Evolutionary conservation across 2,113 vertebrate genomes (phyloP).

Genomic region (Pomatorhinus ruficollis): DNA sequence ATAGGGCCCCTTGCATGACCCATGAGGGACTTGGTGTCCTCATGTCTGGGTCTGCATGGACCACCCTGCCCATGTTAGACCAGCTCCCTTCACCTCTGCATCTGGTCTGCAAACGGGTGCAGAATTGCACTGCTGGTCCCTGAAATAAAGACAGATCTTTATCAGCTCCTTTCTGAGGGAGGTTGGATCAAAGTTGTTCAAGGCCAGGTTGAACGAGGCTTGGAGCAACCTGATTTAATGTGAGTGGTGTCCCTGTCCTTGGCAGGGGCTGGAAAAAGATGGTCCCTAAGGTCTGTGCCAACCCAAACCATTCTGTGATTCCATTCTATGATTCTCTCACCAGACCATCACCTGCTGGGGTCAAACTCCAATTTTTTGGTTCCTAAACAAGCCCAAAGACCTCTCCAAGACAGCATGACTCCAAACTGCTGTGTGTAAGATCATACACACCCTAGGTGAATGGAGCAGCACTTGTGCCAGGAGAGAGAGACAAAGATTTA

Average conservation of each 20-base stretch:
- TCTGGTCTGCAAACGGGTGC: not conserved
- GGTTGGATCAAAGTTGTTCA: not conserved
- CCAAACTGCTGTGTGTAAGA: not conserved
- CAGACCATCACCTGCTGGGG: not conserved
- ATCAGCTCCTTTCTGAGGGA: not conserved
- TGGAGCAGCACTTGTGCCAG: not conserved
- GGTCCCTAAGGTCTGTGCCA: not conserved
- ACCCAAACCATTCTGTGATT: not conserved
- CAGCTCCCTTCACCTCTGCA: not conserved
- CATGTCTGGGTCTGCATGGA: not conserved
- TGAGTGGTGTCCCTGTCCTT: not conserved
- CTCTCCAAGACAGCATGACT: not conserved
- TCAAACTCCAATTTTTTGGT: not conserved
- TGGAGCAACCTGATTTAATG: not conserved
- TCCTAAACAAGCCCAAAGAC: not conserved
- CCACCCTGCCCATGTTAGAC: not conserved
- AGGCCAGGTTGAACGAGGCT: not conserved
- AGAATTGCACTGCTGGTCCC: not conserved
- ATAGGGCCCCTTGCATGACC: not conserved
- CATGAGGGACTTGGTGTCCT: not conserved
- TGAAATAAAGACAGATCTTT: not conserved
- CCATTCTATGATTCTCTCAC: not conserved
- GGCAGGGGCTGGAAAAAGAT: not conserved
- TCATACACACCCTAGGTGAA: not conserved
- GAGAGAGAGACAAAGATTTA: not conserved